A percentile compares a stretch with the other conserved stretches of the same genome.
phyloP scores from a whole-genome alignment of 2,113 vertebrate species.

The Paradisaea rubra region DNA sequence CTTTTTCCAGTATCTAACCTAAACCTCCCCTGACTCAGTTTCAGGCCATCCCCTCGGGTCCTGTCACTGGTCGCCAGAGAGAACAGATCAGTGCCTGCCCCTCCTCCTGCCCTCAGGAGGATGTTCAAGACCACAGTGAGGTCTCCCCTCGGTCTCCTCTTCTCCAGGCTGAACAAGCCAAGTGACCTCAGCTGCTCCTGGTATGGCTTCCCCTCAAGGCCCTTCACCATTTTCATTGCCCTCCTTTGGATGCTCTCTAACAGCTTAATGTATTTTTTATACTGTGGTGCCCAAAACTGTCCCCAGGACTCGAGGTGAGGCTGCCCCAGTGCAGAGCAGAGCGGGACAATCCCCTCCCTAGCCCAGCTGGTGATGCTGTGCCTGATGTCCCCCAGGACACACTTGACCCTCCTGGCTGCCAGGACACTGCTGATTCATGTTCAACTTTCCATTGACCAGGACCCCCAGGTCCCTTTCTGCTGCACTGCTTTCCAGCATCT shows the following conservation, averaged over 20 bases:
- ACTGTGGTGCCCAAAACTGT: neutral
- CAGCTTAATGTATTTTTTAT: neutral
- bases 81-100: neutral
- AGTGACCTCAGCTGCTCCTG: neutral
- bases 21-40: neutral
- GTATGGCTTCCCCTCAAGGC: neutral
- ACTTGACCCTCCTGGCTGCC: neutral
- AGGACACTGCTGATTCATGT: neutral
- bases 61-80: neutral
- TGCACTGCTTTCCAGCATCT: neutral
- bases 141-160: neutral
- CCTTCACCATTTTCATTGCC: neutral
- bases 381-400: accelerated
- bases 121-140: neutral
- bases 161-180: neutral
- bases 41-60: neutral
- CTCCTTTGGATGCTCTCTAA: neutral
- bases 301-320: accelerated
- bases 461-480: neutral
- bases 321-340: neutral
- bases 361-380: accelerated
- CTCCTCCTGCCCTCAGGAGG: neutral
- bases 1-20: neutral
- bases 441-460: accelerated
- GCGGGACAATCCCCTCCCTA: neutral